A percentile compares a stretch with the other conserved stretches of the same genome.
These are phyloP conservation scores for Solenopsis invicta DNA, from an alignment of 1,140 invertebrate genomes.

Conservation along the genomic window DNA sequence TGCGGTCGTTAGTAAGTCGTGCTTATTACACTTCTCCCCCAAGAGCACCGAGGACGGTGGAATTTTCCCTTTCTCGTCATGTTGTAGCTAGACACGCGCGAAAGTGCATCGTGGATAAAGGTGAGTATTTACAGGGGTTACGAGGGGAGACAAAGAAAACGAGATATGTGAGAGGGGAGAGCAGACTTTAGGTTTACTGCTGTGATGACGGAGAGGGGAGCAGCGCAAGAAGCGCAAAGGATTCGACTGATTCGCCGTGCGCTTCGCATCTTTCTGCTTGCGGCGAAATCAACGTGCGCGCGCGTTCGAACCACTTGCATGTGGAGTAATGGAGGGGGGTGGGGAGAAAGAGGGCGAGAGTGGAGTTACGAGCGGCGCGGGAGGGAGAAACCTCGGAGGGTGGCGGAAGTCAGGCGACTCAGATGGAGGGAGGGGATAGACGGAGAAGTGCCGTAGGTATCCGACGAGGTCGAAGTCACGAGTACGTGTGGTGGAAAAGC, in stretches of 20 bases:
- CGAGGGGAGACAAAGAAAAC: constrained; percentile 26
- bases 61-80: constrained; percentile 38
- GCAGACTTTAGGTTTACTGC: background rate
- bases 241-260: constrained; percentile 49
- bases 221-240: constrained; percentile 15
- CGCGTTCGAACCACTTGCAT: constrained; percentile 29
- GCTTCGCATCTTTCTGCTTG: constrained; percentile 23
- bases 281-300: constrained; percentile 27
- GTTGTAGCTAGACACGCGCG: constrained; percentile 20
- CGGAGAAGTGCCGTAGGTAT: constrained; percentile 25
- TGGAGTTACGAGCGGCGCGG: background rate
- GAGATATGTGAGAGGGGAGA: background rate
- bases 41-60: background rate
- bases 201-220: background rate
- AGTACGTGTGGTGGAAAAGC: constrained; percentile 18
- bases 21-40: background rate
- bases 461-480: constrained; percentile 24
- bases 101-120: constrained; percentile 59
- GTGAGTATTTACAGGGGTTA: constrained; percentile 51
- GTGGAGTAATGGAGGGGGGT: background rate
- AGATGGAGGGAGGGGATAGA: constrained; percentile 3
- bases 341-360: background rate
- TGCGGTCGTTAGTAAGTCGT: background rate
- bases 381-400: background rate
- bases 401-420: constrained; percentile 57